Evolutionary conservation across 2,113 vertebrate genomes (phyloP).

Genomic region (Oxygymnocypris stewartii): DNA sequence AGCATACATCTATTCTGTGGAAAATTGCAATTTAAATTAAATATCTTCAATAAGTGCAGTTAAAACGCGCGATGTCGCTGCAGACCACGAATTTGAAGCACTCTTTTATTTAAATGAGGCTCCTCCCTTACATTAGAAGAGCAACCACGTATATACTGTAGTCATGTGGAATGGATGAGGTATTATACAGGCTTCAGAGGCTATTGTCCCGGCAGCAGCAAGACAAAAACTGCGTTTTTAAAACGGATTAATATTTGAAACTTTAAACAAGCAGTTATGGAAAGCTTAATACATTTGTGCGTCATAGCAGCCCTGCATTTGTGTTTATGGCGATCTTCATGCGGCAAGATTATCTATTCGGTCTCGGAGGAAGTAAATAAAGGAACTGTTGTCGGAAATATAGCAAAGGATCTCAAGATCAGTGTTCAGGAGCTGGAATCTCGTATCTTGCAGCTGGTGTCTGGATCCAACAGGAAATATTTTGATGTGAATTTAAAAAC

Average conservation of each 20-base stretch:
- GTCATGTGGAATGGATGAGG: not conserved
- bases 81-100: slow-evolving; percentile 43
- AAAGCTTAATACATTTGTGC: slow-evolving; percentile 24
- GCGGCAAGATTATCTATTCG: slow-evolving; percentile 67
- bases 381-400: slow-evolving; percentile 70
- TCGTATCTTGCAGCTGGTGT: slow-evolving; percentile 72
- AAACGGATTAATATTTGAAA: not conserved
- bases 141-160: not conserved
- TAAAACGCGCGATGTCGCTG: slow-evolving; percentile 37
- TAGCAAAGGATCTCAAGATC: slow-evolving; percentile 74
- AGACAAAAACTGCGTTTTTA: not conserved
- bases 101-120: not conserved
- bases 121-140: slow-evolving; percentile 29
- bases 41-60: not conserved
- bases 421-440: slow-evolving; percentile 64
- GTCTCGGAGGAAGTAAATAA: slow-evolving; percentile 71
- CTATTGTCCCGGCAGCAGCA: not conserved
- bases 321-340: slow-evolving; percentile 51
- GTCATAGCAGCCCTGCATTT: slow-evolving; percentile 55
- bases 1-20: not conserved
- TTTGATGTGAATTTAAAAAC: slow-evolving; percentile 76
- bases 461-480: slow-evolving; percentile 71
- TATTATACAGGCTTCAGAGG: not conserved
- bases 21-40: not conserved
- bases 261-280: not conserved